A percentile compares a stretch with the other conserved stretches of the same genome.
Conservation (phyloP, 30 jellyfish, hydroid and myxozoan genomes). For the Turritopsis dohrnii region DNA sequence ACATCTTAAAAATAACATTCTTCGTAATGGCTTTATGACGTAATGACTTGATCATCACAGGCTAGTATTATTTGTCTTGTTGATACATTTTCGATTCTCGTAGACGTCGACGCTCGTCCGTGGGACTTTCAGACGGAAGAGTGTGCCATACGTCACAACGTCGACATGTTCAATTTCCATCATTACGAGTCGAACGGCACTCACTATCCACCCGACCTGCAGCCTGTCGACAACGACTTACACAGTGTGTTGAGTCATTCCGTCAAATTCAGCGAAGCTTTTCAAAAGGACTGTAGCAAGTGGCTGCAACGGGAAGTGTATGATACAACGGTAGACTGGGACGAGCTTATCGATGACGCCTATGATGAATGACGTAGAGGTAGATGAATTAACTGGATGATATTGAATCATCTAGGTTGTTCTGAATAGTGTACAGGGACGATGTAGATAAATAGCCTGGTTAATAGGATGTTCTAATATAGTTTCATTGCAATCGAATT, state of each 20-base stretch:
- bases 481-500: too few relatives aligned
- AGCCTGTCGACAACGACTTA: slow-evolving; percentile 87
- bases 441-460: too few relatives aligned
- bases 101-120: slow-evolving; percentile 96
- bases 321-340: slow-evolving; percentile 72
- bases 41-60: too few relatives aligned
- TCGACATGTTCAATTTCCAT: slow-evolving; percentile 86
- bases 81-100: not conserved
- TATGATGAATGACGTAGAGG: not conserved
- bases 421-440: too few relatives aligned
- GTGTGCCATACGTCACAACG: slow-evolving; percentile 96
- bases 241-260: slow-evolving; percentile 77
- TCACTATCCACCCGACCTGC: slow-evolving; percentile 89
- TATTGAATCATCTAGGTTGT: too few relatives aligned
- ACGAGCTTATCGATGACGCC: slow-evolving; percentile 39
- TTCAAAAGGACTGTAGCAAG: slow-evolving; percentile 61
- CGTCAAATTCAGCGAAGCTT: slow-evolving; percentile 57
- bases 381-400: not conserved
- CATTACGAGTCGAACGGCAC: slow-evolving; percentile 94
- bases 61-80: not conserved
- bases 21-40: too few relatives aligned
- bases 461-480: too few relatives aligned
- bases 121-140: slow-evolving; percentile 99
- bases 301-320: slow-evolving; percentile 84
- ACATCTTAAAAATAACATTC: too few relatives aligned